A percentile compares a stretch with the other conserved stretches of the same genome.
Conservation (phyloP, 2,888 invertebrate genomes). For the Anorthoa munda region DNA sequence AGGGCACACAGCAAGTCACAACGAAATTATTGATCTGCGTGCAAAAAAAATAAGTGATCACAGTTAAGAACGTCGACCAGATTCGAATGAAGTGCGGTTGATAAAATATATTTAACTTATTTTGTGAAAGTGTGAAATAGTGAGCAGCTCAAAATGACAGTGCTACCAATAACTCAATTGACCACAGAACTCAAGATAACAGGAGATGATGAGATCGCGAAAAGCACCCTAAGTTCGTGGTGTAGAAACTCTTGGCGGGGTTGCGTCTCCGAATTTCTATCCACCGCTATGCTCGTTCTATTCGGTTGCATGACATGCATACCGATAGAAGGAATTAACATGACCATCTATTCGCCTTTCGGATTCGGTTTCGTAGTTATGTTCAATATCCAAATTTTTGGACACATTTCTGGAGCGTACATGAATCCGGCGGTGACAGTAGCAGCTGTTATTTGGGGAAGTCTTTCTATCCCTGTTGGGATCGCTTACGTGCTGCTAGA, state of each 20-base stretch:
- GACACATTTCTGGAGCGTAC: constrained; percentile 95
- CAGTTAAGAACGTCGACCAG: constrained; percentile 52
- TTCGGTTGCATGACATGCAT: constrained; percentile 94
- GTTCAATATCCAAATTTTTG: constrained; percentile 93
- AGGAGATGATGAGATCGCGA: constrained; percentile 41
- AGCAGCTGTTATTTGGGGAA: constrained; percentile 91
- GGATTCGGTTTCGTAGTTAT: constrained; percentile 93
- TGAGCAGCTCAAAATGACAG: constrained; percentile 54
- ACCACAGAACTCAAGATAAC: constrained; percentile 68
- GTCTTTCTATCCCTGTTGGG: constrained; percentile 90
- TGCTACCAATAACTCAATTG: constrained; percentile 41
- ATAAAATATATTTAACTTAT: constrained; percentile 2
- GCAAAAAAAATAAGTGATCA: constrained; percentile 35
- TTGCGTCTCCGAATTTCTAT: constrained; percentile 92
- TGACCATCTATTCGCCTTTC: constrained; percentile 89
- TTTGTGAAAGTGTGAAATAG: constrained; percentile 29
- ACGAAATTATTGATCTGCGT: constrained; percentile 44
- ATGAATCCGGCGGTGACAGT: constrained; percentile 95
- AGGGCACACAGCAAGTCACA: constrained; percentile 39
- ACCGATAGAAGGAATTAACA: constrained; percentile 83
- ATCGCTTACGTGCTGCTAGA: constrained; percentile 92
- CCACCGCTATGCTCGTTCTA: constrained; percentile 92
- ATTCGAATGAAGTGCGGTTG: constrained; percentile 55
- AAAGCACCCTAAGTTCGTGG: constrained; percentile 68
- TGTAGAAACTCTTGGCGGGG: constrained; percentile 73